These are phyloP conservation scores for Camelus dromedarius DNA, from an alignment of 2,113 vertebrate genomes.

Conservation along the genomic window DNA sequence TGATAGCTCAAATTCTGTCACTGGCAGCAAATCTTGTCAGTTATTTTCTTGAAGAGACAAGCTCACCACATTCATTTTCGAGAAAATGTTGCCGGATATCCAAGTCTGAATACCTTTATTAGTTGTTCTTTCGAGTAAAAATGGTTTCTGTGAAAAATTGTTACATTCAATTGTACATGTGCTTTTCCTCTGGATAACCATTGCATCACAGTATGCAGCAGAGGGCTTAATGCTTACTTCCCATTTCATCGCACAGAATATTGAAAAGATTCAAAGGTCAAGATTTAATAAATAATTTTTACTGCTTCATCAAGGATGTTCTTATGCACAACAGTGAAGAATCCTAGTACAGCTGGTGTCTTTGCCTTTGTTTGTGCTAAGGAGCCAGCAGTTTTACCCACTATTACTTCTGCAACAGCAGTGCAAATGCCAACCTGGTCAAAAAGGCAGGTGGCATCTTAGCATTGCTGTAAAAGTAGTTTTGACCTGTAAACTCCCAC, in stretches of 20 bases:
- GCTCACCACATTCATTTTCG: background rate
- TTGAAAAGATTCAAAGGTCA: background rate
- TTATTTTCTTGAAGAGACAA: background rate
- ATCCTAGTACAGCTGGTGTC: background rate
- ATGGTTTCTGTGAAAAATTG: background rate
- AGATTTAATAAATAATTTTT: conserved; percentile 30
- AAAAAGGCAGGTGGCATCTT: background rate
- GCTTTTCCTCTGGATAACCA: background rate
- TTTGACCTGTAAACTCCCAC: background rate
- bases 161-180: background rate
- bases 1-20: conserved; percentile 44
- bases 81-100: background rate
- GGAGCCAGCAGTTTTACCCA: background rate
- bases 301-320: background rate
- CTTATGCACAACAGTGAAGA: background rate
- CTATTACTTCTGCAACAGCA: background rate
- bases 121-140: conserved; percentile 39
- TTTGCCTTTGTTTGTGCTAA: background rate
- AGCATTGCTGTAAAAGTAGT: background rate
- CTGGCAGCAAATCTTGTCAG: background rate
- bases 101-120: conserved; percentile 2
- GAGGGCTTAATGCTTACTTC: background rate
- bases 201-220: background rate
- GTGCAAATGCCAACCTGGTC: background rate
- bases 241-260: background rate